These are phyloP conservation scores for Hyaena hyaena DNA, from an alignment of 2,113 vertebrate species.

Conservation along the genomic window DNA sequence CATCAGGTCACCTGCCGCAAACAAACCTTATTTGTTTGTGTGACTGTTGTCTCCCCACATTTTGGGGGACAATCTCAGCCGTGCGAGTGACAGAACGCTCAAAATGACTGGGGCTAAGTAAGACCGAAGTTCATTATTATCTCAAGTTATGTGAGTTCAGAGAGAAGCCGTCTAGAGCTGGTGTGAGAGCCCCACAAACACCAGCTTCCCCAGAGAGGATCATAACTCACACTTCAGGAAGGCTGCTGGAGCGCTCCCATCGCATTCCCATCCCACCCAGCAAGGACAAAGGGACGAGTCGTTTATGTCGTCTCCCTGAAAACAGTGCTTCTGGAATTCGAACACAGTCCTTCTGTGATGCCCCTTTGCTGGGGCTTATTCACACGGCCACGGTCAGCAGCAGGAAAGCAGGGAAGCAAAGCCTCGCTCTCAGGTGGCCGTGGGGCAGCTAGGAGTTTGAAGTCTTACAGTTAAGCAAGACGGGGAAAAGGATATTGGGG, in stretches of 20 bases:
- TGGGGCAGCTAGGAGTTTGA: not conserved
- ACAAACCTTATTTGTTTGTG: not conserved
- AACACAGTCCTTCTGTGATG: not conserved
- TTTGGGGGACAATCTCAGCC: not conserved
- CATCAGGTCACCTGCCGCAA: not conserved
- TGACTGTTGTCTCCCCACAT: not conserved
- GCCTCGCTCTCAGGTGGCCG: not conserved
- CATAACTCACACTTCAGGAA: not conserved
- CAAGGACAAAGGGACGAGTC: not conserved
- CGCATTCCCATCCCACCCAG: not conserved
- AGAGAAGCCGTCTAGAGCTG: not conserved
- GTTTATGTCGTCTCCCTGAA: not conserved
- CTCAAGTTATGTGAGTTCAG: not conserved
- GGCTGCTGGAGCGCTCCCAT: not conserved
- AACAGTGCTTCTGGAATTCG: not conserved
- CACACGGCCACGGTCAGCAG: not conserved
- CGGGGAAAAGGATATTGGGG: too few relatives aligned
- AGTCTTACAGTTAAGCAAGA: not conserved
- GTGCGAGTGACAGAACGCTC: not conserved
- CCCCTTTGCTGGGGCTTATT: not conserved
- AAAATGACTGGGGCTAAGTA: not conserved
- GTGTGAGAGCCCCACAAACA: not conserved
- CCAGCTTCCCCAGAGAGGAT: accelerated
- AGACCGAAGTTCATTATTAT: not conserved
- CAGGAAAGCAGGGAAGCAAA: not conserved